Base-by-base conservation (phyloP, 2,888 invertebrate genomes). In the Dyspetes luteomarginatus region DNA sequence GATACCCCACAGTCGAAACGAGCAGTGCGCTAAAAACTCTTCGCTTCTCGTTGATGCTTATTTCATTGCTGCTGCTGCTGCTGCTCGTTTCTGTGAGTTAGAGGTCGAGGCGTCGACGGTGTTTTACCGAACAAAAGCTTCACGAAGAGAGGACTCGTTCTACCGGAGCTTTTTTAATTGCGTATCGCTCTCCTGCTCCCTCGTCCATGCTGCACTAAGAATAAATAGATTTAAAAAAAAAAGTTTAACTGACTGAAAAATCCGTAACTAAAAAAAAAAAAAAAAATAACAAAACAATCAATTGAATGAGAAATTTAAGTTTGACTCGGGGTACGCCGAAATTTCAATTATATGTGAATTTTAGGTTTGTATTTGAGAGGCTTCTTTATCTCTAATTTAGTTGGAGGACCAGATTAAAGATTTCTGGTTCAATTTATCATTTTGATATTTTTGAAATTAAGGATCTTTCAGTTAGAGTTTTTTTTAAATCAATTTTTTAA, bases 41-140 rank as follows among this genome's bases (percentile, higher is more conserved):
- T 55, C 55, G 73, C 56, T 60, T 64, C 56, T 48, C 36, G 30
- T 30, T 58, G 60, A 52, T 58, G 26, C 55, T 55, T 72, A 19
- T 30, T 65, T 17, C 43, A n/a, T 26, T 43, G 30, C 43, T 67
- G 60, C 19, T 28, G 50, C 72, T 45, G 41, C 26, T 65, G 65
- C 17, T 73, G 56, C 19, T 12, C 56, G 60, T 78, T 52, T 55
- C 26, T 52, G 43, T 26, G 36, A 56, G 73, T 52, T 67, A 30
- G 65, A 28, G 73, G 55, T 72, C 72, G 50, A 65, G 36, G 48
- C n/a, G 48, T 17, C 48, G 64, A 73, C 24, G 48, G 65, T 69
- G 69, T 81, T 78, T 71, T 50, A 52, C 55, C 58, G 74, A 81
- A 81, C 81, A 81, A 81, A 81, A 81, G 81, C 77, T 43, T 43